phyloP scores from a whole-genome alignment of 2,113 vertebrate species.

The Electrona antarctica region DNA sequence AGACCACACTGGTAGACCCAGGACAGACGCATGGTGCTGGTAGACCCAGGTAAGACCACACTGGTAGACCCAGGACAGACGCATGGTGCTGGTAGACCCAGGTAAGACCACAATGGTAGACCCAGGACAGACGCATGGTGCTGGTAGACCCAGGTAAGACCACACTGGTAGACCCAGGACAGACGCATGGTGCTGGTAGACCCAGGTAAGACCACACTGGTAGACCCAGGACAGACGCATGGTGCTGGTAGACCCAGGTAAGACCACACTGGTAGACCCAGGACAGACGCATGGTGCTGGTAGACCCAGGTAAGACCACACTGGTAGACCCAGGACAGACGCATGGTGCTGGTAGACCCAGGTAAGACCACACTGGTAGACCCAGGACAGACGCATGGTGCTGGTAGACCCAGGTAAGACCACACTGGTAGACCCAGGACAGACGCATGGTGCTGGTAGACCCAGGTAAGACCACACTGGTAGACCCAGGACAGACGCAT shows the following conservation, averaged over 20 bases:
- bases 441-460: constrained; percentile 92
- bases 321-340: no score
- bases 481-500: no score
- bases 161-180: no score
- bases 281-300: constrained; percentile 90
- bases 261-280: no score
- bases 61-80: no score
- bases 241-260: constrained; percentile 94
- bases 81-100: constrained; percentile 91
- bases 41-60: constrained; percentile 96
- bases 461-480: constrained; percentile 94
- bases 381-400: constrained; percentile 90
- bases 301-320: constrained; percentile 96
- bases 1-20: no score
- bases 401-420: constrained; percentile 95
- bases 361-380: no score
- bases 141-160: constrained; percentile 95
- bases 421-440: no score
- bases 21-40: constrained; percentile 90
- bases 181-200: constrained; percentile 92
- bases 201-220: constrained; percentile 94
- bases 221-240: no score
- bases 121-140: constrained; percentile 90
- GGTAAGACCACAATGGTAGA: no score
- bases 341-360: constrained; percentile 91